Percentiles rank a stretch among this genome's conserved stretches.
These are phyloP conservation scores for Gobiocypris rarus DNA, from an alignment of 2,113 vertebrate species.

Conservation along the genomic window DNA sequence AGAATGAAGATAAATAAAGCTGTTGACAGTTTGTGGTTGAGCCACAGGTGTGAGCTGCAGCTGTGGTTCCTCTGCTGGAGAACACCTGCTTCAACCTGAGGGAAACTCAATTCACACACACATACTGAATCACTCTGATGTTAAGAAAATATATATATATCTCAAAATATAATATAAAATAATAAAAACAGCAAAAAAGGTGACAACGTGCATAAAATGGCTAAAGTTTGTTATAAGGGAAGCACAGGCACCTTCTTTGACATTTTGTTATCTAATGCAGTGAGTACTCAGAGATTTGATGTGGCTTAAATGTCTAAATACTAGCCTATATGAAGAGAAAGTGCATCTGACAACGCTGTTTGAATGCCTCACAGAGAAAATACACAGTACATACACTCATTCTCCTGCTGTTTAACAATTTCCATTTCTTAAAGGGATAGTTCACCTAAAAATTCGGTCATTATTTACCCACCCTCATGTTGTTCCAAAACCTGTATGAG, in stretches of 20 bases:
- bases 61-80: not conserved
- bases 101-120: not conserved
- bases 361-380: not conserved
- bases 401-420: not conserved
- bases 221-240: not conserved
- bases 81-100: not conserved
- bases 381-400: not conserved
- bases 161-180: too few species aligned
- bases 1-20: not conserved
- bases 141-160: not conserved
- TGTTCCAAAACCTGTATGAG: too few species aligned
- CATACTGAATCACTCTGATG: not conserved
- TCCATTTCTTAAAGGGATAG: not conserved
- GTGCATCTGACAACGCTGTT: not conserved
- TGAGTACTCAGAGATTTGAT: too few species aligned
- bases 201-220: not conserved
- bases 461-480: too few species aligned
- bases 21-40: conserved; percentile 25
- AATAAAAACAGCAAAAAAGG: not conserved
- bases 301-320: not conserved
- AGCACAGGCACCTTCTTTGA: not conserved
- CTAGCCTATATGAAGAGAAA: not conserved
- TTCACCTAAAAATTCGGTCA: too few species aligned
- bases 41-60: not conserved
- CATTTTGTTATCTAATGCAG: not conserved